Conservation (phyloP, 2,888 invertebrate species). For the Trisateles emortualis region DNA sequence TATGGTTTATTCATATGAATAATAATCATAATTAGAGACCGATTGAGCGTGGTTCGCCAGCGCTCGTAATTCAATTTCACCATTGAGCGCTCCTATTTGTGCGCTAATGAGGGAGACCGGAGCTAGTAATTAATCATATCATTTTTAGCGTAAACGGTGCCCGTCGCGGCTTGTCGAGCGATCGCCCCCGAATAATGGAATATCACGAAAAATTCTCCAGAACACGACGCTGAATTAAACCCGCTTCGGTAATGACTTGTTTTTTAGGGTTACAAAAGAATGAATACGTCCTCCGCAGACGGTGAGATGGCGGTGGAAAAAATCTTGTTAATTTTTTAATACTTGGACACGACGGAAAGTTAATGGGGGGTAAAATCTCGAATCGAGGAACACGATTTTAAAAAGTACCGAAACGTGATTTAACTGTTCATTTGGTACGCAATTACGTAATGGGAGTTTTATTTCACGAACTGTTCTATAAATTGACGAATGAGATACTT, state of each 20-base stretch:
- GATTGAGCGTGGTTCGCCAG: conserved; percentile 69
- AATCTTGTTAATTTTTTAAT: conserved; percentile 81
- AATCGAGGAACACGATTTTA: conserved; percentile 54
- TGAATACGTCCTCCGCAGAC: conserved; percentile 83
- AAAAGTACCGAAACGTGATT: conserved; percentile 56
- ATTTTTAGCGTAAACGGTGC: conserved; percentile 81
- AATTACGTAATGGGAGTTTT: conserved; percentile 39
- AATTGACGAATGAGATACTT: conserved; percentile 37
- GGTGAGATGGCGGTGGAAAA: conserved; percentile 61
- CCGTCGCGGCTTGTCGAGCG: conserved; percentile 69
- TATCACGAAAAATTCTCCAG: conserved; percentile 77
- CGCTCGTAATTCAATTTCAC: conserved; percentile 83
- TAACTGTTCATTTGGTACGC: conserved; percentile 49
- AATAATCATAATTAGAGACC: conserved; percentile 80
- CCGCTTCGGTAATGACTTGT: conserved; percentile 85
- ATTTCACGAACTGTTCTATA: conserved; percentile 38
- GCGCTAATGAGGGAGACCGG: conserved; percentile 83
- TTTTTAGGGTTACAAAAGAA: conserved; percentile 85
- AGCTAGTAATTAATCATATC: conserved; percentile 85
- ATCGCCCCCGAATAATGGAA: conserved; percentile 82
- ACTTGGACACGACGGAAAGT: conserved; percentile 61
- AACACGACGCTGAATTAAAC: conserved; percentile 81
- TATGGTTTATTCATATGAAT: conserved; percentile 64
- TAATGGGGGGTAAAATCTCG: conserved; percentile 70
- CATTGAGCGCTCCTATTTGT: conserved; percentile 81